Evolutionary conservation across 1,140 invertebrate species (phyloP).

Genomic region (Protaetia brevitarsis): DNA sequence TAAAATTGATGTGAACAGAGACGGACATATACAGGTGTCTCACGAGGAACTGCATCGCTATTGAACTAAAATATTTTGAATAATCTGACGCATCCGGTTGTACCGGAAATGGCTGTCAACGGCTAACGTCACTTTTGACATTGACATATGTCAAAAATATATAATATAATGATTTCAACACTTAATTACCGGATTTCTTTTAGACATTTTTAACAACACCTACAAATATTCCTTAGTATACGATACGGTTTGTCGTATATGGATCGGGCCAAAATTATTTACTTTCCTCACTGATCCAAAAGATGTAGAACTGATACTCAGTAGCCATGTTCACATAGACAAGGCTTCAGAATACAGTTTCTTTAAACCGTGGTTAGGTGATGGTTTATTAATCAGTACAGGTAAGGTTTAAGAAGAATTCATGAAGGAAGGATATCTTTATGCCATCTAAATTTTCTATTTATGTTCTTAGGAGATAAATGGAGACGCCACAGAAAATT

Average conservation of each 20-base stretch:
- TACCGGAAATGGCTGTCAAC: no score
- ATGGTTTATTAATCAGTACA: slow-evolving; percentile 78
- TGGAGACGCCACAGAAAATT: slow-evolving; percentile 78
- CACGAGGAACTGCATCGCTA: no score
- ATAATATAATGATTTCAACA: no score
- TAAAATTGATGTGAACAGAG: no score
- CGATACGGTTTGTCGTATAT: slow-evolving; percentile 47
- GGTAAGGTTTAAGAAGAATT: no score
- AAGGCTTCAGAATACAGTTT: slow-evolving; percentile 76
- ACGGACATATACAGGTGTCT: no score
- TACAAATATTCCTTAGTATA: slow-evolving; percentile 3
- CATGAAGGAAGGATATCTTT: background rate
- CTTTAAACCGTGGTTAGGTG: slow-evolving; percentile 87
- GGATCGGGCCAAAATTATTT: slow-evolving; percentile 72
- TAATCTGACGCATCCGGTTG: no score
- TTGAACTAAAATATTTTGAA: no score
- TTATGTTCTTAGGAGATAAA: slow-evolving; percentile 62
- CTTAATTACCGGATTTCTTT: no score
- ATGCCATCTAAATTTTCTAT: slow-evolving; percentile 29
- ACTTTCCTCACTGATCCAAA: slow-evolving; percentile 70
- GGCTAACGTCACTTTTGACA: no score
- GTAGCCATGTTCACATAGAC: slow-evolving; percentile 77
- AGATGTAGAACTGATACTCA: slow-evolving; percentile 71
- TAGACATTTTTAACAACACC: slow-evolving; percentile 1
- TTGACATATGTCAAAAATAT: no score